Conservation (phyloP, 2,113 vertebrate species). For the Hoplias malabaricus region DNA sequence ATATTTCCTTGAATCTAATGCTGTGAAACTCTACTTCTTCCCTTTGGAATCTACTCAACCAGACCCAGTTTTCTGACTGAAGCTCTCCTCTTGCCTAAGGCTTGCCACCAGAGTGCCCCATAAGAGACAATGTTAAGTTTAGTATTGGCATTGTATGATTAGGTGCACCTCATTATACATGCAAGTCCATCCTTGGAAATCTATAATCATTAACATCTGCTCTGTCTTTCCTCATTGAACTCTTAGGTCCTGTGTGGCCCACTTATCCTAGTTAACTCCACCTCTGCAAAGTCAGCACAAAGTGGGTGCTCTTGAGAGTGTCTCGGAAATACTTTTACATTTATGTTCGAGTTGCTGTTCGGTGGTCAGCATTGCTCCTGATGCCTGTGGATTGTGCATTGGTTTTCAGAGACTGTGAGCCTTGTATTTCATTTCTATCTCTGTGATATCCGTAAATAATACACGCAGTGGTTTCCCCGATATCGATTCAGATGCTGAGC, state of each 20-base stretch:
- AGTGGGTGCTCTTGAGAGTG: slow-evolving; percentile 53
- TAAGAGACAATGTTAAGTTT: slow-evolving; percentile 33
- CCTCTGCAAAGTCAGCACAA: slow-evolving; percentile 70
- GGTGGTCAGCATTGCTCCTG: slow-evolving; percentile 33
- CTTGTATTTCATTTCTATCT: slow-evolving; percentile 69
- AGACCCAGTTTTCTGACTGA: neutral
- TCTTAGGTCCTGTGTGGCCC: slow-evolving; percentile 70
- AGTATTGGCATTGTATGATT: slow-evolving; percentile 11
- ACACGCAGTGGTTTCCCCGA: slow-evolving; percentile 67
- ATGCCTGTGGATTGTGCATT: slow-evolving; percentile 57
- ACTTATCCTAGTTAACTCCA: slow-evolving; percentile 77
- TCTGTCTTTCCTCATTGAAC: slow-evolving; percentile 74
- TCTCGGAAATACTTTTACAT: slow-evolving; percentile 57
- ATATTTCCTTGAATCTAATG: neutral
- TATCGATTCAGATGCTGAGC: slow-evolving; percentile 69
- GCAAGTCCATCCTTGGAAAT: slow-evolving; percentile 66
- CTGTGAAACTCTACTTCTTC: neutral
- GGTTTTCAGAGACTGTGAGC: slow-evolving; percentile 57
- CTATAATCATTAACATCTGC: slow-evolving; percentile 81
- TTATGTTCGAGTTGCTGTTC: slow-evolving; percentile 53
- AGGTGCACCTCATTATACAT: slow-evolving; percentile 43
- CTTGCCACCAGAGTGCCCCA: slow-evolving; percentile 47
- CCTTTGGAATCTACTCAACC: neutral
- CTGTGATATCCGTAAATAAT: slow-evolving; percentile 70
- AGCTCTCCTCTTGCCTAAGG: slow-evolving; percentile 46